Evolutionary conservation across 2,888 invertebrate species (phyloP), one percentile per base, ranked within the genome.

Genomic region (Meloe dianella): DNA sequence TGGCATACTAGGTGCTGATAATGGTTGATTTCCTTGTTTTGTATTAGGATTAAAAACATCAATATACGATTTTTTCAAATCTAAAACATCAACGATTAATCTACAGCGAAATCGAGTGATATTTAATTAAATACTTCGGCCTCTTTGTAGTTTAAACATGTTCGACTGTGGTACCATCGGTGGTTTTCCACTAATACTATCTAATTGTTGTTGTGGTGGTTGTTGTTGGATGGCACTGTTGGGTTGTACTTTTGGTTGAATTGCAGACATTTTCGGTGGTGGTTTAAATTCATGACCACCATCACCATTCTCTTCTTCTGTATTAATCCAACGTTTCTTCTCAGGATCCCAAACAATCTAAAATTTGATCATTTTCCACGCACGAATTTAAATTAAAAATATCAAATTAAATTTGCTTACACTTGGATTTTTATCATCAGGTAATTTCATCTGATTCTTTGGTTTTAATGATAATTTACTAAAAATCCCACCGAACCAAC

Each of bases 391-490:
- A n/a, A n/a, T n/a, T n/a, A n/a, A n/a, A n/a, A n/a, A n/a, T n/a
- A n/a, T n/a, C n/a, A n/a, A n/a, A n/a, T n/a, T n/a, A n/a, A n/a
- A n/a, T n/a, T n/a, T n/a, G 86, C 89, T 89, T 86, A 95, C 94
- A 71, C 92, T 86, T 71, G 95, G 96, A 86, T 97, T 93, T 83
- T 92, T 96, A 85, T 97, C 97, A 85, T 97, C 96, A 0, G 97
- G 97, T 75, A 97, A 86, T 80, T 93, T 96, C 95, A 96, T 96
- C 87, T 96, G 96, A 87, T 96, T 96, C 85, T 94, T 95, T 57
- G 93, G 91, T 75, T 92, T 92, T 63, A 92, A 87, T 22, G 93
- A 88, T 67, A 95, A 86, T 84, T 93, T 94, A 83, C 90, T 93
- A 86, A 94, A 93, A 76, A 96, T 87, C 61, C 95, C 94, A 70